These are phyloP conservation scores for Oreochromis aureus DNA, from an alignment of 2,113 vertebrate species.

Conservation along the genomic window DNA sequence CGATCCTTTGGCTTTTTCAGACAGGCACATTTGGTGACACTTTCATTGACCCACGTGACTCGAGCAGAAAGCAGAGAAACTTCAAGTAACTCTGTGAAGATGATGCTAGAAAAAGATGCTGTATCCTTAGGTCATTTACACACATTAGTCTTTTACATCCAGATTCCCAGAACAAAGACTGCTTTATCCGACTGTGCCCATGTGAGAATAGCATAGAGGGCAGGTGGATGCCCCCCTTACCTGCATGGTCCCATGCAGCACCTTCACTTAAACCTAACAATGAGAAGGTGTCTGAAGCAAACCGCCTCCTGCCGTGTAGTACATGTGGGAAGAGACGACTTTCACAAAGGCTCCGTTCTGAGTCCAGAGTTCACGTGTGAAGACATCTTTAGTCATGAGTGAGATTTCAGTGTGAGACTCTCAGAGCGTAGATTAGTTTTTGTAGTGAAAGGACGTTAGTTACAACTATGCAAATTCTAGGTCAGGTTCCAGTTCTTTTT, in stretches of 20 bases:
- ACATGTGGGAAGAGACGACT: neutral
- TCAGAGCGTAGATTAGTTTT: neutral
- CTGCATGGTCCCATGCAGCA: neutral
- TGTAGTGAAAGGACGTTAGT: neutral
- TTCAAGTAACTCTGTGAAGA: neutral
- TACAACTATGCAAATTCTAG: constrained; percentile 2
- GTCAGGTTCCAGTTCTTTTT: constrained; percentile 52
- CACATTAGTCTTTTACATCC: neutral
- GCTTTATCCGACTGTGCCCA: fast-evolving
- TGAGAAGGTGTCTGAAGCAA: neutral
- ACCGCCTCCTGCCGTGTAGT: fast-evolving
- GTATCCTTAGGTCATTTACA: neutral
- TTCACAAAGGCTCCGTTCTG: neutral
- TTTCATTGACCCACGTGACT: neutral
- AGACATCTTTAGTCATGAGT: neutral
- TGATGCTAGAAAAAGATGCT: neutral
- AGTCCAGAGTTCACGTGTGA: neutral
- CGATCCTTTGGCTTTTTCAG: neutral
- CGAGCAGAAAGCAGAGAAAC: neutral
- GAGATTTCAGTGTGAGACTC: neutral
- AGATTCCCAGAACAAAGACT: neutral
- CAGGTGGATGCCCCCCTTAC: neutral
- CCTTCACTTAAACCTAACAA: neutral
- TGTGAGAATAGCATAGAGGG: neutral
- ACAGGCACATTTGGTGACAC: constrained; percentile 18